A percentile compares a stretch with the other conserved stretches of the same genome.
Conservation (phyloP, 2,888 invertebrate species). For the Sinelater perroti region DNA sequence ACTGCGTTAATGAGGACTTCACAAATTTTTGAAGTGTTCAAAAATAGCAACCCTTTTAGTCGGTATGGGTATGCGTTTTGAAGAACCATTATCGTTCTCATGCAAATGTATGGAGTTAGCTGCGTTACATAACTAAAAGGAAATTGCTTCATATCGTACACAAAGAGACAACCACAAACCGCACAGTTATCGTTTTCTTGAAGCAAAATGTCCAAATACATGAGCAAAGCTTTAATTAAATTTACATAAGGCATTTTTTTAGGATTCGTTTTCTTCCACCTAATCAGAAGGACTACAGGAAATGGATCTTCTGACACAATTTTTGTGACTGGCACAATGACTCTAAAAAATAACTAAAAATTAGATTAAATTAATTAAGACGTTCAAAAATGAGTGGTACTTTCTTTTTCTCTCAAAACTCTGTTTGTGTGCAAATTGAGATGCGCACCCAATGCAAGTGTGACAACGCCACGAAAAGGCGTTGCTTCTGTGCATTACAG, state of each 20-base stretch:
- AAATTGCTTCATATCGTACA: conserved; percentile 66
- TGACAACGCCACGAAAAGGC: too few relatives aligned
- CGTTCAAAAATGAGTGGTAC: too few relatives aligned
- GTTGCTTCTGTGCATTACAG: too few relatives aligned
- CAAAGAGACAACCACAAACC: conserved; percentile 62
- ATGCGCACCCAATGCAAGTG: too few relatives aligned
- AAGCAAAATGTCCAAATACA: conserved; percentile 66
- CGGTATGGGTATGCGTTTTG: conserved; percentile 71
- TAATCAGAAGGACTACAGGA: background rate
- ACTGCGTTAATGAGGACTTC: conserved; percentile 67
- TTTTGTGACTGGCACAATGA: background rate
- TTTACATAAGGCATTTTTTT: background rate
- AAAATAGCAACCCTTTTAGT: conserved; percentile 66
- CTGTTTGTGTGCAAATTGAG: too few relatives aligned
- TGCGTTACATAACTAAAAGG: conserved; percentile 61
- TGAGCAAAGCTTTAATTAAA: conserved; percentile 61
- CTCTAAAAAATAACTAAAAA: too few relatives aligned
- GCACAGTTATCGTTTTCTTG: conserved; percentile 67
- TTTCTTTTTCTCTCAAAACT: too few relatives aligned
- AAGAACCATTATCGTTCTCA: conserved; percentile 59
- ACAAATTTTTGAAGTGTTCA: conserved; percentile 65
- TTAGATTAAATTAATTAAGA: background rate
- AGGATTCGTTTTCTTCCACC: background rate
- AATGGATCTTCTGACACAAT: background rate
- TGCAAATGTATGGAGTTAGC: conserved; percentile 66